phyloP scores from a whole-genome alignment of 2,888 invertebrate genomes.

The Melipona bicolor region DNA sequence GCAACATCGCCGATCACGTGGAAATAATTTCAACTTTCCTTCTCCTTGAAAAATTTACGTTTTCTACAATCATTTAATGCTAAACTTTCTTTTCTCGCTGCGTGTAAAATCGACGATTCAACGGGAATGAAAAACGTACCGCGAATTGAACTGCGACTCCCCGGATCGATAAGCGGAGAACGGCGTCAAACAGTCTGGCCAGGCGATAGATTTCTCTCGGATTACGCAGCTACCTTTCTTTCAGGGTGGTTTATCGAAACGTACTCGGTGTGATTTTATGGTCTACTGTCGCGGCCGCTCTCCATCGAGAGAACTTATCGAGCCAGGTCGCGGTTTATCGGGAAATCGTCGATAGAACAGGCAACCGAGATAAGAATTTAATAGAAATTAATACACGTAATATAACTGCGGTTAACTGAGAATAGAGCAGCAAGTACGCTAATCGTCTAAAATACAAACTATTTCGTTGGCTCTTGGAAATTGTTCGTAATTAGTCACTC shows the following conservation, averaged over 20 bases:
- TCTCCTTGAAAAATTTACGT: no score
- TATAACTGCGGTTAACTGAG: no score
- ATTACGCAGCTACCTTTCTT: background rate
- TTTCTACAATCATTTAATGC: no score
- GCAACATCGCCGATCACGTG: no score
- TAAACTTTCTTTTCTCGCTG: no score
- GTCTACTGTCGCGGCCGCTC: background rate
- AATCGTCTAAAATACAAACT: no score
- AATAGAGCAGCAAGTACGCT: no score
- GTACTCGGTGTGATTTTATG: background rate
- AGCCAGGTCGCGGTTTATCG: background rate
- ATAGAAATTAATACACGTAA: slow-evolving; percentile 3
- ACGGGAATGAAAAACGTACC: background rate
- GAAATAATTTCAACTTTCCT: no score
- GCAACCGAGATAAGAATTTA: background rate
- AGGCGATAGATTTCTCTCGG: background rate
- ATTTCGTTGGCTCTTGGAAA: no score
- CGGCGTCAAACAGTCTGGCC: slow-evolving; percentile 7
- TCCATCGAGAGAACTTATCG: background rate
- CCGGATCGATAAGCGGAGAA: slow-evolving; percentile 1
- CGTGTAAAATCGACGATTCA: background rate
- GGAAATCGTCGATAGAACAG: background rate
- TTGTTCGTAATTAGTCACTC: no score
- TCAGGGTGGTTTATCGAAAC: slow-evolving; percentile 8
- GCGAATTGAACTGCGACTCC: background rate